Base-by-base conservation (phyloP, 2,797 vertebrate genomes). In the Brachymystax lenok region DNA sequence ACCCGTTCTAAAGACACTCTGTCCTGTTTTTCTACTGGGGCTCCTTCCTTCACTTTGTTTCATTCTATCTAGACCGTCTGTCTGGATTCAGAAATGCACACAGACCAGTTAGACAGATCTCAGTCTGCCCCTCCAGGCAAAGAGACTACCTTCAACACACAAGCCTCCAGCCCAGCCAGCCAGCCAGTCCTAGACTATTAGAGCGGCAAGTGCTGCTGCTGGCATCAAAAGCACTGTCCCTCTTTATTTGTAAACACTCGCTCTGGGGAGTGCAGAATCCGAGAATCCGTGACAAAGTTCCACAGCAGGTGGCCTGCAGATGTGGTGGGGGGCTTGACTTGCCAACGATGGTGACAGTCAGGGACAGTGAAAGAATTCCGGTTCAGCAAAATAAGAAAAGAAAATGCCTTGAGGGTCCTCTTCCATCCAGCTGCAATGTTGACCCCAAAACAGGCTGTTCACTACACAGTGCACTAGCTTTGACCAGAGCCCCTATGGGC, bases 271-370 rank as follows among this genome's bases (percentile, higher is more conserved):
- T 8, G 63, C 7, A 14, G 63, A 10, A 27, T 10, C 52, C 4
- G 14, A 56, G 17, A 19, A 21, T 24, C 73, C 71, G 80, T 74
- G 78, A 86, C 81, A 75, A 19, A 12, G 69, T 77, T 79, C 19
- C 82, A 46, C 84, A 77, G 81, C 87, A 90, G 87, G 87, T 90
- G 90, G 88, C 83, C 79, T 77, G 59, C 83, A 90, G 87, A 86
- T 83, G 87, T 84, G 74, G 21, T 74, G 69, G 69, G 1, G 1
- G 64, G 75, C 74, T 74, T 66, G 77, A 21, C 61, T 27, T 83
- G 80, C 83, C 3, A 13, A 16, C 56, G 5, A 54, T 71, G 46
- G 40, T 4, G 28, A 50, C 10, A 50, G 27, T n/a, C 8, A 54
- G 12, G 3, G 14, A 28, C 13, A 64, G 71, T 69, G 66, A 73